Evolutionary conservation across 2,113 vertebrate species (phyloP).

Genomic region (Elaphurus davidianus): DNA sequence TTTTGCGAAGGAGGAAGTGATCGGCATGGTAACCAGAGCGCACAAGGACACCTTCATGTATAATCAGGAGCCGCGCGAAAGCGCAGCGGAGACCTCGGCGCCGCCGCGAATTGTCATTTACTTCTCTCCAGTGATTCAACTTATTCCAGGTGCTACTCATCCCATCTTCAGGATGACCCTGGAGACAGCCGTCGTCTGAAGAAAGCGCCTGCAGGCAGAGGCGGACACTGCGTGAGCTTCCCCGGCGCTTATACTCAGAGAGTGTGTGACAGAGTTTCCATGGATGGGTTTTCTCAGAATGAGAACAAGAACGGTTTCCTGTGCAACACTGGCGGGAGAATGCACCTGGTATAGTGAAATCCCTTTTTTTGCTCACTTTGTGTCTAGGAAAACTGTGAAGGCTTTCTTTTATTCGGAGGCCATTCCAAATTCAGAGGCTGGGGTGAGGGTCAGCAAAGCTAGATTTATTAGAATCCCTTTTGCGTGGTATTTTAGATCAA

Average conservation of each 20-base stretch:
- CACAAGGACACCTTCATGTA: slow-evolving; percentile 88
- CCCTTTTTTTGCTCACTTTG: slow-evolving; percentile 41
- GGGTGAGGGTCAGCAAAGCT: background rate
- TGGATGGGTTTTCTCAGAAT: slow-evolving; percentile 80
- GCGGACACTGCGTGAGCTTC: slow-evolving; percentile 81
- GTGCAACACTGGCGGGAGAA: slow-evolving; percentile 84
- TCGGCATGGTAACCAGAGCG: slow-evolving; percentile 82
- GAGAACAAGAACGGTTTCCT: slow-evolving; percentile 74
- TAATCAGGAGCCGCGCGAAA: slow-evolving; percentile 86
- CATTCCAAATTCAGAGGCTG: background rate
- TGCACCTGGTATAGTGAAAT: slow-evolving; percentile 91
- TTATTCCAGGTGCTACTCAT: background rate
- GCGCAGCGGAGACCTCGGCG: slow-evolving; percentile 72
- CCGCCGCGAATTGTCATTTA: slow-evolving; percentile 46
- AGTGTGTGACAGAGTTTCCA: slow-evolving; percentile 78
- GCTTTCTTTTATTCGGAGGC: slow-evolving; percentile 30
- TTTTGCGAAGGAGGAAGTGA: slow-evolving; percentile 92
- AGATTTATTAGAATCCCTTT: background rate
- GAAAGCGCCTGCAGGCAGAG: background rate
- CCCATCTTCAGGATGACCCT: background rate
- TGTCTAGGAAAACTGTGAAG: slow-evolving; percentile 40
- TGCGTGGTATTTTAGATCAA: slow-evolving; percentile 30
- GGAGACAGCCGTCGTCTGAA: rapidly evolving
- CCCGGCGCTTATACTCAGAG: slow-evolving; percentile 77
- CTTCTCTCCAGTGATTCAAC: background rate